Conservation (phyloP, 2,888 invertebrate genomes). For the Rotaria macrura region DNA sequence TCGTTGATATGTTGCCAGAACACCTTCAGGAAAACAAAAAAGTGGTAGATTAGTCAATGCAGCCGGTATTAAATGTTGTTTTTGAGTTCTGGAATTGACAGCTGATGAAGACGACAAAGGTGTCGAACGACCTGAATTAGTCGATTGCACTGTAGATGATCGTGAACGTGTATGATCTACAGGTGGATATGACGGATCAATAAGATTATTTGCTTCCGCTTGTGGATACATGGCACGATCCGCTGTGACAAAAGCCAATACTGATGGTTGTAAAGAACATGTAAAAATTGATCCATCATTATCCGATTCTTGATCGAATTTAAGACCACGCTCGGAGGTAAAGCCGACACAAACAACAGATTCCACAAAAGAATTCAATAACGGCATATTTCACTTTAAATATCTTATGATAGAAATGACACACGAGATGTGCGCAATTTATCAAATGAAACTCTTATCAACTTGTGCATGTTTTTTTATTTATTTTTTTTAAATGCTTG, state of each 20-base stretch:
- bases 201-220: background rate
- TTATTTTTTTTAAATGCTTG: background rate
- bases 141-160: background rate
- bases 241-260: background rate
- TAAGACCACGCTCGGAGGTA: background rate
- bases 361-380: background rate
- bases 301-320: background rate
- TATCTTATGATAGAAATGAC: background rate
- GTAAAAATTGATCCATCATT: background rate
- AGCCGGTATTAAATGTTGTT: background rate
- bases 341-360: background rate
- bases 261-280: background rate
- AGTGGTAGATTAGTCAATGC: background rate
- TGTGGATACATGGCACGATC: background rate
- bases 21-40: constrained; percentile 8
- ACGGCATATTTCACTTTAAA: background rate
- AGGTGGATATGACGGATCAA: background rate
- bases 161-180: background rate
- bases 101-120: background rate
- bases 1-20: background rate
- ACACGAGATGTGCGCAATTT: background rate
- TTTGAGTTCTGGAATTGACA: background rate
- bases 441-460: background rate
- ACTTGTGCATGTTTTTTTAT: background rate
- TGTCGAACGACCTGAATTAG: background rate